phyloP scores from a whole-genome alignment of 1,140 invertebrate species.

The Antheraea mylitta region DNA sequence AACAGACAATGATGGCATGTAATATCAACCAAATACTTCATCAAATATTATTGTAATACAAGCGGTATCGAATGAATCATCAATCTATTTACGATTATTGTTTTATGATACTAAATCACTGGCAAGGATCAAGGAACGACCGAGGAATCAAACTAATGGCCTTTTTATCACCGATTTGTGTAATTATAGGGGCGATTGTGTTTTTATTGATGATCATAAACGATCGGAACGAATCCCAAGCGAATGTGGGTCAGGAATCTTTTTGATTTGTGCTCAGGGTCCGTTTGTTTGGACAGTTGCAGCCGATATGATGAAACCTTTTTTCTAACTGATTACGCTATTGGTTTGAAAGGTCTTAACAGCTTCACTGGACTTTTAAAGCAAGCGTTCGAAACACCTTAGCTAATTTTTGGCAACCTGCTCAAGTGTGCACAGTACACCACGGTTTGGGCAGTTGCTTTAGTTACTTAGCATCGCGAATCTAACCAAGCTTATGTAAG shows the following conservation, averaged over 20 bases:
- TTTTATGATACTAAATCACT: conserved; percentile 51
- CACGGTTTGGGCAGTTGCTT: too few relatives aligned
- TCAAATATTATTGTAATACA: not conserved
- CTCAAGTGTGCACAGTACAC: too few relatives aligned
- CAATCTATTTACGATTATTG: conserved; percentile 38
- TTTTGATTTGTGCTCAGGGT: not conserved
- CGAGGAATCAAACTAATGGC: conserved; percentile 35
- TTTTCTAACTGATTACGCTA: too few relatives aligned
- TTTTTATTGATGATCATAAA: not conserved
- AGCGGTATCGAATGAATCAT: conserved; percentile 20
- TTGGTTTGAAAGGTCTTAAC: too few relatives aligned
- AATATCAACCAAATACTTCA: not conserved
- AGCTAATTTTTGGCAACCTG: too few relatives aligned
- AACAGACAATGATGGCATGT: not conserved
- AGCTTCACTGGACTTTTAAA: too few relatives aligned
- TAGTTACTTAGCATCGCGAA: too few relatives aligned
- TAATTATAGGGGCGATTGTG: conserved; percentile 36
- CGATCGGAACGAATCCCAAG: not conserved
- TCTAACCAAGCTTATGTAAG: too few relatives aligned
- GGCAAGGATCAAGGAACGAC: conserved; percentile 37
- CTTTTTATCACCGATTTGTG: conserved; percentile 4
- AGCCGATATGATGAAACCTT: not conserved
- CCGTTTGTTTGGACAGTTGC: not conserved
- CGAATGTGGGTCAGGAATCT: not conserved
- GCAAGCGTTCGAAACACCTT: too few relatives aligned